Evolutionary conservation across 2,797 vertebrate species (phyloP), one percentile per base, ranked within the genome.

Genomic region (Anabacerthia variegaticeps): DNA sequence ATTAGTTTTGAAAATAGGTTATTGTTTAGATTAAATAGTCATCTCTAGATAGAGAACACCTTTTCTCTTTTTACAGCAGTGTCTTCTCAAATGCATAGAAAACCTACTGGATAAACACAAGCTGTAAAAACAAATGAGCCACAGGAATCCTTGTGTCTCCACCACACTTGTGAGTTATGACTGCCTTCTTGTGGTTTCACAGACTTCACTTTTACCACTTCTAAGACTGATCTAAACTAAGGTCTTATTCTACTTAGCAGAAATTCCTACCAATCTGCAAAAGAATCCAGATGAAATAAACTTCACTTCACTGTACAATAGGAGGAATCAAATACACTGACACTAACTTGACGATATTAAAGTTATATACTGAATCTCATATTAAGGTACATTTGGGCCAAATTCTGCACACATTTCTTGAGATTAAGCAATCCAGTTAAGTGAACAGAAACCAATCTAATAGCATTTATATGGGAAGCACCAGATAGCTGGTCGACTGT

Each of bases 121-220:
- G 82, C 69, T 78, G 67, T 84, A 69, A 84, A 96, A 91, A 93
- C 87, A 89, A 91, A 67, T 23, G 37, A 91, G 81, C 76, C 85
- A 97, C 72, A 85, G 78, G 65, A 62, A 84, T 68, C 43, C 82
- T 86, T 78, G 54, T 89, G 68, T 55, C 41, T 86, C 39, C n/a
- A 69, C 48, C 10, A 2, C 41, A 79, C 89, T 77, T 20, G 32
- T 78, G 66, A 95, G 67, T 67, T 83, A 94, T 61, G 79, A 72
- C 81, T 94, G 78, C 85, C 93, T 94, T 92, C 92, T 81, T 88
- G 89, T 93, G 52, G 79, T 77, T 79, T 89, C 59, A 75, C 46
- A 61, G 81, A 65, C 68, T 62, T 92, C 82, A 81, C 79, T 90
- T 92, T 87, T 37, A 77, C 59, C 49, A 77, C 54, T 89, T 93